phyloP scores from a whole-genome alignment of 2,888 invertebrate species.

The Entomobrya proxima region DNA sequence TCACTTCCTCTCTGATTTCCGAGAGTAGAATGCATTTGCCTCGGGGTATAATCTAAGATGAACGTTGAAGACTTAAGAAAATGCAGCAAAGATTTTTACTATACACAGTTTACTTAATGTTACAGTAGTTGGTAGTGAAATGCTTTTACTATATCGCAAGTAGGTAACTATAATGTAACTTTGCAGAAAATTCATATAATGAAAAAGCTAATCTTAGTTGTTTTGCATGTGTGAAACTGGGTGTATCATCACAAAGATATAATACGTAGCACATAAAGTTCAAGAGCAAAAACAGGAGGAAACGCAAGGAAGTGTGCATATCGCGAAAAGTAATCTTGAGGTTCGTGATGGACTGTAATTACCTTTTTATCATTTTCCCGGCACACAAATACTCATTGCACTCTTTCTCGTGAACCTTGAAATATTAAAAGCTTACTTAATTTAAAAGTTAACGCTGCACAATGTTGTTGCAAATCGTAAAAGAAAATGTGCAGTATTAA shows the following conservation, averaged over 20 bases:
- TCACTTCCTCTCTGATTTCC: no score
- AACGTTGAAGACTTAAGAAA: no score
- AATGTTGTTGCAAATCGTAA: background rate
- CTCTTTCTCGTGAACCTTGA: background rate
- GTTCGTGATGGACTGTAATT: conserved; percentile 46
- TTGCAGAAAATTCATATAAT: no score
- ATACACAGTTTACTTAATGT: no score
- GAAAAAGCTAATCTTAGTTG: no score
- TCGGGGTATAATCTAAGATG: no score
- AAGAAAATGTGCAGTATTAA: background rate
- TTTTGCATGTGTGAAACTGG: no score
- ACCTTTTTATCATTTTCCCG: conserved; percentile 57
- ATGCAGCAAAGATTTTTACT: no score
- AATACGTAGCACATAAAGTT: background rate
- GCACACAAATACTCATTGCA: conserved; percentile 41
- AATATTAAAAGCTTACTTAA: background rate
- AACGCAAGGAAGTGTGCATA: background rate
- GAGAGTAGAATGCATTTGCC: no score
- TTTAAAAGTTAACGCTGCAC: background rate
- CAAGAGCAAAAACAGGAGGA: conserved; percentile 11
- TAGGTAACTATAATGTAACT: no score
- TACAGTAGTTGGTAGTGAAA: no score
- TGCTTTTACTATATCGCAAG: no score
- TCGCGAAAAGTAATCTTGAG: conserved; percentile 31
- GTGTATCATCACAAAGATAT: background rate